These are phyloP conservation scores for Sinocyclocheilus grahami DNA, from an alignment of 2,113 vertebrate genomes.

Conservation along the genomic window DNA sequence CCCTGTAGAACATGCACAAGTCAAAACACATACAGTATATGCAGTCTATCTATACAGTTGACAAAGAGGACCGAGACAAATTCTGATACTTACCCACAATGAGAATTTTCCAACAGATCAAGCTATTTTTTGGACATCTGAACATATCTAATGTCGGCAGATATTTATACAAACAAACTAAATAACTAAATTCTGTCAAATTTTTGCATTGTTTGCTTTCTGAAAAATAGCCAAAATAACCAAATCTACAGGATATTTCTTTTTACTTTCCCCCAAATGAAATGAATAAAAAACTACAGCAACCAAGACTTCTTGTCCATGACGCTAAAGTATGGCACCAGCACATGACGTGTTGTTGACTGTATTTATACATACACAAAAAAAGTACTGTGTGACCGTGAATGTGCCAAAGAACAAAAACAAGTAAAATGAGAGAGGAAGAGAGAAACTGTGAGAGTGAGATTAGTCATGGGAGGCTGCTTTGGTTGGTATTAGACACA, in stretches of 20 bases:
- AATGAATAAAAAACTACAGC: not conserved
- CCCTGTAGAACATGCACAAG: too few relatives aligned
- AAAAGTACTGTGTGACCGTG: not conserved
- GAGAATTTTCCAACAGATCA: too few relatives aligned
- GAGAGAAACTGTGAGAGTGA: conserved; percentile 9
- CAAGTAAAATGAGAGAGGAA: not conserved
- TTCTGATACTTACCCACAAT: too few relatives aligned
- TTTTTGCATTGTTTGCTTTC: not conserved
- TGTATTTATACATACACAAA: not conserved
- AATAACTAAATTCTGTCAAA: too few relatives aligned
- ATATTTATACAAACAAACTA: not conserved
- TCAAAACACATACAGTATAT: too few relatives aligned
- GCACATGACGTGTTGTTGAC: not conserved
- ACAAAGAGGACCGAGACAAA: too few relatives aligned
- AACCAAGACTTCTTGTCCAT: not conserved
- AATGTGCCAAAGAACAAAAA: not conserved
- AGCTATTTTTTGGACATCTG: too few relatives aligned
- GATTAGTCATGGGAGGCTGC: conserved; percentile 43
- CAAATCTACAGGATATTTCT: not conserved
- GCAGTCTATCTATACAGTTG: too few relatives aligned
- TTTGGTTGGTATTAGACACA: conserved; percentile 27
- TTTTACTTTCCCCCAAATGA: not conserved
- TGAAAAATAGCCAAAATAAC: not conserved
- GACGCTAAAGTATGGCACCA: not conserved
- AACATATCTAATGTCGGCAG: not conserved